Conservation (phyloP, 2,113 vertebrate species). For the Mormyrus lacerda region DNA sequence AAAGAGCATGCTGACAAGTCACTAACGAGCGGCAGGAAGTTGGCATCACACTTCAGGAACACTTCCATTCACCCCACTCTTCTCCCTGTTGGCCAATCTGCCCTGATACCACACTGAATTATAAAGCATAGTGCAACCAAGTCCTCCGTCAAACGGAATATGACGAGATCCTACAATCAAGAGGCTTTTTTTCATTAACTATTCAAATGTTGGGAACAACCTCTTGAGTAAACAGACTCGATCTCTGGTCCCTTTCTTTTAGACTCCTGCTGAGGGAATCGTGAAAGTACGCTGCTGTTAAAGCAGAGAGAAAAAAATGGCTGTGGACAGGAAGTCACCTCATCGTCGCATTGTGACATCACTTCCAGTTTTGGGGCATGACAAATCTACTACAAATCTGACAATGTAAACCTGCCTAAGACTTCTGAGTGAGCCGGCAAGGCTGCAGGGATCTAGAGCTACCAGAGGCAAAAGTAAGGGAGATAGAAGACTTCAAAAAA, state of each 20-base stretch:
- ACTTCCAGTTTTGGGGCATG: not conserved
- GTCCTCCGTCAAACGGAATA: not conserved
- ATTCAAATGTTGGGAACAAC: not conserved
- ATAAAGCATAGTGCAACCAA: constrained; percentile 19
- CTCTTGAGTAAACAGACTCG: not conserved
- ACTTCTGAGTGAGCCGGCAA: not conserved
- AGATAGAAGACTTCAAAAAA: not conserved
- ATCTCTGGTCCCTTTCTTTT: not conserved
- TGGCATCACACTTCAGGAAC: not conserved
- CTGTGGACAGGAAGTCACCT: not conserved
- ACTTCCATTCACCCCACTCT: constrained; percentile 18
- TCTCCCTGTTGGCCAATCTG: constrained; percentile 15
- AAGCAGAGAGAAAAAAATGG: not conserved
- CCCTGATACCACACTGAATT: constrained; percentile 19
- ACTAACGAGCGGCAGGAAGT: constrained; percentile 27
- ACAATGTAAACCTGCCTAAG: not conserved
- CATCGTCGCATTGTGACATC: not conserved
- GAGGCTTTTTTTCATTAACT: not conserved
- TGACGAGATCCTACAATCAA: not conserved
- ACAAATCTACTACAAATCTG: not conserved
- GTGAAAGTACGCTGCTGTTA: not conserved
- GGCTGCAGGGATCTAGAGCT: not conserved
- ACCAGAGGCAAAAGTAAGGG: not conserved
- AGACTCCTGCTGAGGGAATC: not conserved
- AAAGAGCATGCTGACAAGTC: not conserved